phyloP scores from a whole-genome alignment of 2,113 vertebrate genomes.

The Mus musculus region GRCm39 chr6:96041501-96042000 shows the following conservation, averaged over 20 bases:
- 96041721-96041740: neutral
- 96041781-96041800: neutral
- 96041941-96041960: neutral
- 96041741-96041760: neutral
- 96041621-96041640: neutral
- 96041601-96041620: slow-evolving; percentile 12
- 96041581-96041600: neutral
- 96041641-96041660: neutral
- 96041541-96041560: neutral
- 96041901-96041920: neutral
- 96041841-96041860: neutral
- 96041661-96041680: neutral
- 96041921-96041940: neutral
- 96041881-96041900: neutral
- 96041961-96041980: neutral
- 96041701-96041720: neutral
- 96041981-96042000: neutral
- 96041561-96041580: slow-evolving; percentile 44
- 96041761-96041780: neutral
- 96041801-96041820: neutral
- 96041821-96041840: neutral
- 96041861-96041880: neutral
- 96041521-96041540: neutral
- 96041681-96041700: neutral
- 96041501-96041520: neutral